These are phyloP conservation scores for Ophthalmolycus amberensis DNA, from an alignment of 2,113 vertebrate species.

Conservation along the genomic window DNA sequence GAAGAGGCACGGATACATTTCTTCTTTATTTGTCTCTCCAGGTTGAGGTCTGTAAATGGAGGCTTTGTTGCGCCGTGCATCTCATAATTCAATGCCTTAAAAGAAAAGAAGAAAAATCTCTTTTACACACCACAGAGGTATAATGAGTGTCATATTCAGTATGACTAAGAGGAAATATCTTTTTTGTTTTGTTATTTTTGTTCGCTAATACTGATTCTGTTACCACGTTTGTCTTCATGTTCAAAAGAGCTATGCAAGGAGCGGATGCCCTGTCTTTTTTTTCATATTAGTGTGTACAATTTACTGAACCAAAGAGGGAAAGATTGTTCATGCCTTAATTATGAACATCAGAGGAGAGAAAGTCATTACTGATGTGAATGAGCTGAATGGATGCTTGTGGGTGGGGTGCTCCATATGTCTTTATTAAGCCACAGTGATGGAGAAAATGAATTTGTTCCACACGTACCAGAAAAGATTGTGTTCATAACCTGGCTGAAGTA, in stretches of 20 bases:
- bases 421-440: conserved; percentile 46
- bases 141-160: neutral
- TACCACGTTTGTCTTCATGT: neutral
- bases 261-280: neutral
- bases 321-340: conserved; percentile 56
- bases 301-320: conserved; percentile 67
- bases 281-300: conserved; percentile 43
- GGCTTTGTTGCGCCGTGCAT: neutral
- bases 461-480: conserved; percentile 7
- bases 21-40: neutral
- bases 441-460: neutral
- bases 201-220: neutral
- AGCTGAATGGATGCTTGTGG: conserved; percentile 36
- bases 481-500: conserved; percentile 26
- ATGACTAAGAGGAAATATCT: neutral
- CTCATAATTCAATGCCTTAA: neutral
- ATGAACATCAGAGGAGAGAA: conserved; percentile 59
- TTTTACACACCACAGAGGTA: neutral
- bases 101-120: neutral
- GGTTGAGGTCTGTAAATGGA: conserved; percentile 4
- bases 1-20: neutral
- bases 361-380: conserved; percentile 43
- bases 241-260: conserved; percentile 9
- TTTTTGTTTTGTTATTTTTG: neutral
- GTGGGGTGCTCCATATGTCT: conserved; percentile 6